Base-by-base conservation (phyloP, 1,140 invertebrate species). In the Coelopa frigida region DNA sequence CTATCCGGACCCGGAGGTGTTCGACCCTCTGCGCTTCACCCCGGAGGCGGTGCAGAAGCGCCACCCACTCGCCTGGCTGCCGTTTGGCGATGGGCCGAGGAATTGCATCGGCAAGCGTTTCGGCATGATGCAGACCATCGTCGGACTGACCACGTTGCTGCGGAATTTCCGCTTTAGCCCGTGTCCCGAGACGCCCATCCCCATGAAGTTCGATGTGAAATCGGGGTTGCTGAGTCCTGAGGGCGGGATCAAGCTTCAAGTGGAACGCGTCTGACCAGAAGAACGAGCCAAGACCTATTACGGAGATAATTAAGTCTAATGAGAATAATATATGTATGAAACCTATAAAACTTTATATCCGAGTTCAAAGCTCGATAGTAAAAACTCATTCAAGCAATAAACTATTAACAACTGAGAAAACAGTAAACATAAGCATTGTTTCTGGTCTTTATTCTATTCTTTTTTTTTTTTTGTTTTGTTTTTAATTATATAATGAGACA, bases 1-100 rank as follows among this genome's bases (percentile, higher is more conserved):
- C 46, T 83, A 73, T 56, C 73, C 75, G 0, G 58, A 81, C 15
- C 79, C 81, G 1, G 70, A 79, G 7, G 52, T 58, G 14, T 83
- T 78, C 50, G 70, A 79, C 57, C 80, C 80, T 0, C 73, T 77
- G 32, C 57, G 81, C 33, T 82, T 81, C 47, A 62, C 55, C 5
- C 56, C 69, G 1, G 71, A 78, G 41, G 70, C 70, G 46, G 27
- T 61, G 0, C 55, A 59, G 14, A 54, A 57, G 7, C 65, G 79
- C 31, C 72, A 70, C 40, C 71, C 61, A 0, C 78, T 70, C 55
- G 47, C 70, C 7, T 84, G 76, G 56, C 55, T 87, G 31, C 78
- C 84, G 1, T 88, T 87, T 59, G 82, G 82, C 8, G 51, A 55
- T 23, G 75, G 75, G 10, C 59, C 66, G 3, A 53, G 72, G 37